Base-by-base conservation (phyloP, 1,140 invertebrate species). In the Hyphantria cunea region DNA sequence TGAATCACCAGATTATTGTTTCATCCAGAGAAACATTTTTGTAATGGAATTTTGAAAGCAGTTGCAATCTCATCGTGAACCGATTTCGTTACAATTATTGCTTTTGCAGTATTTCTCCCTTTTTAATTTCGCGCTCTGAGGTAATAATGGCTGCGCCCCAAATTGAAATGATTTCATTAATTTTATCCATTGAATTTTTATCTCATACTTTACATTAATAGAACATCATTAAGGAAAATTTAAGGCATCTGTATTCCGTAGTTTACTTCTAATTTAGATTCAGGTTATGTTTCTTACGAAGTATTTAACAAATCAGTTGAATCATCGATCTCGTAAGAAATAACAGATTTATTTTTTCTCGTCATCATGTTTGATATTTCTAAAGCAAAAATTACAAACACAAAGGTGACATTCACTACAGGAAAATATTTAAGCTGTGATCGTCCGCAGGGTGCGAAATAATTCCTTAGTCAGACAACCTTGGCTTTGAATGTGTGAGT, bases 151-250 rank as follows among this genome's bases (percentile, higher is more conserved):
- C 52, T 32, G 12, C 52, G 53, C 33, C 47, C 48, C 44, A 44
- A 49, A 53, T 52, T 52, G 62, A 75, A 75, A 63, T 75, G 70
- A 72, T 75, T 70, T 66, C 64, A 72, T 72, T 76, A 72, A 72
- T 72, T 70, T 70, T 63, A 62, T 60, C 54, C 47, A 33, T 65
- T 44, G 41, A 44, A 44, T n/a, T 54, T 47, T 45, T 25, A 5
- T 0, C 31, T 45, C 13, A 11, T 42, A 12, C 25, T 0, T 17
- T 13, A 10, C 8, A 37, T 37, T 10, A 37, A 37, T 37, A 37
- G 34, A 10, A 2, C 11, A 11, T 14, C 13, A 12, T 44, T 7
- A 44, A 9, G 13, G 41, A 44, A 12, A 6, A 12, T 44, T n/a
- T 44, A 44, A 12, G 41, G 17, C 17, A 25, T 25, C 17, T 25